Conservation (phyloP, 2,113 vertebrate genomes). For the Rhinogobius similis region DNA sequence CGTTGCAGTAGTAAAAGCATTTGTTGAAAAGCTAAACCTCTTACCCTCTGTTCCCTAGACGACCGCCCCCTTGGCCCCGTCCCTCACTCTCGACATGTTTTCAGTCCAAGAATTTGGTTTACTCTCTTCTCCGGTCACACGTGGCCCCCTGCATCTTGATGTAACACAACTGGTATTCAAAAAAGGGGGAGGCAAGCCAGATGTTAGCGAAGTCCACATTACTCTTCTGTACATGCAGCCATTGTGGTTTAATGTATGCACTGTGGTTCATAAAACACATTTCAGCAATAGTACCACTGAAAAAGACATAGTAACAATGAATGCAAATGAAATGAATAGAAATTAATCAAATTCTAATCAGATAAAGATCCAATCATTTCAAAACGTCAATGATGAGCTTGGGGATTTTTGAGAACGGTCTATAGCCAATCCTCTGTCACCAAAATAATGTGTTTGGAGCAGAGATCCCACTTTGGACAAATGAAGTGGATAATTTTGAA, state of each 20-base stretch:
- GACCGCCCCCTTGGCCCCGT: slow-evolving; percentile 11
- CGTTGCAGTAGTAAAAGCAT: slow-evolving; percentile 1
- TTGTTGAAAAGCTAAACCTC: neutral
- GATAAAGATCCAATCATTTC: too few species aligned
- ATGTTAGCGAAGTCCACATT: slow-evolving; percentile 46
- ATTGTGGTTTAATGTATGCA: neutral
- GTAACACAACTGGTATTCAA: slow-evolving; percentile 68
- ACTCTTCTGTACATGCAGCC: neutral
- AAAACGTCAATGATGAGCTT: too few species aligned
- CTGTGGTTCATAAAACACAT: neutral
- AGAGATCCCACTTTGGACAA: too few species aligned
- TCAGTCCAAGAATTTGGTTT: slow-evolving; percentile 45
- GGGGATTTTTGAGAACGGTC: too few species aligned
- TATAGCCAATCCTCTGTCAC: too few species aligned
- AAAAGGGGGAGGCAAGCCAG: slow-evolving; percentile 55
- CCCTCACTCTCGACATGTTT: slow-evolving; percentile 38
- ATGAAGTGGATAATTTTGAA: too few species aligned
- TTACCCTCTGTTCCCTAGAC: slow-evolving; percentile 22
- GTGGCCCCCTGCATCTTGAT: slow-evolving; percentile 54
- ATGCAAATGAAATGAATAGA: too few species aligned
- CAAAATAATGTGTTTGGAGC: too few species aligned
- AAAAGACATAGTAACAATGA: too few species aligned
- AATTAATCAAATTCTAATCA: too few species aligned
- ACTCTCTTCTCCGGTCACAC: slow-evolving; percentile 28
- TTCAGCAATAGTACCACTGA: too few species aligned